Conservation (phyloP, 2,797 vertebrate genomes). For the Lepilemur septentrionalis region DNA sequence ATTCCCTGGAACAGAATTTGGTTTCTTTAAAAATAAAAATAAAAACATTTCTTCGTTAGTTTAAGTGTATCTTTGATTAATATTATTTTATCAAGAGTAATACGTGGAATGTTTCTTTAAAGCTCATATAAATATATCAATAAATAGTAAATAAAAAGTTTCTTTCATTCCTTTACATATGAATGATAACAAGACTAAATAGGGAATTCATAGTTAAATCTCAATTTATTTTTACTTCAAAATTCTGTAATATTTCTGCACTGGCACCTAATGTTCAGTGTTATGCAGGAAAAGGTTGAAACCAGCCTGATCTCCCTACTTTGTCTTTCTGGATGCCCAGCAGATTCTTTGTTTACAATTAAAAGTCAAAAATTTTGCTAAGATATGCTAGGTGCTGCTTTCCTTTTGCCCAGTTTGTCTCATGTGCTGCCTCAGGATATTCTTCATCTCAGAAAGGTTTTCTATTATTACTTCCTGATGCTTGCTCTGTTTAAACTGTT, state of each 20-base stretch:
- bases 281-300: not conserved
- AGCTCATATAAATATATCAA: not conserved
- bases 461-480: not conserved
- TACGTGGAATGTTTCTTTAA: not conserved
- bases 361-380: not conserved
- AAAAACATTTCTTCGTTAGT: not conserved
- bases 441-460: not conserved
- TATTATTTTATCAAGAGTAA: not conserved
- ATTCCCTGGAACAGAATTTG: not conserved
- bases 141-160: not conserved
- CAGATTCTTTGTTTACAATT: not conserved
- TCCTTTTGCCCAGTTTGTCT: not conserved
- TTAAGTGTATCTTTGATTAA: not conserved
- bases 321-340: not conserved
- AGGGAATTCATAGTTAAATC: not conserved
- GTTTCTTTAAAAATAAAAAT: not conserved
- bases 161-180: not conserved
- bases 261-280: not conserved
- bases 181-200: not conserved
- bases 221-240: slow-evolving; percentile 15
- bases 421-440: not conserved
- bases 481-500: not conserved
- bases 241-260: not conserved
- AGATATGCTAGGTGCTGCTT: not conserved
- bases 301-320: not conserved